phyloP scores from a whole-genome alignment of 2,113 vertebrate species.

The Heptranchias perlo region DNA sequence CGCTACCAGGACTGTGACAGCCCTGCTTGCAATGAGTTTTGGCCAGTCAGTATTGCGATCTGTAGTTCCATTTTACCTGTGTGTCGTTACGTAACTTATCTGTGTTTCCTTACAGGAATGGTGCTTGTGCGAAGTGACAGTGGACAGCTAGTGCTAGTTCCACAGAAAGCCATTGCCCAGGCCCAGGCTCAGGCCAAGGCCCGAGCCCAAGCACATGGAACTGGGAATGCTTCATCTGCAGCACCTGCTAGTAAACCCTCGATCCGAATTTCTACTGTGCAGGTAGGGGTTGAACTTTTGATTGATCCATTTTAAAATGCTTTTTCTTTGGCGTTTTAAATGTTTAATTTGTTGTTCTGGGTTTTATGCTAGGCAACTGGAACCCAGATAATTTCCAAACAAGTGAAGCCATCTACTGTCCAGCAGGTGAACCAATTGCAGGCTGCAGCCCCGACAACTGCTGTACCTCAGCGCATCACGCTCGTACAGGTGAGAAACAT shows the following conservation, averaged over 20 bases:
- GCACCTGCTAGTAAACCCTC: constrained; percentile 46
- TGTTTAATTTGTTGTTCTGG: neutral
- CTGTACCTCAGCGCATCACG: neutral
- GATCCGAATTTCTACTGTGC: constrained; percentile 58
- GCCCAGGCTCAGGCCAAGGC: constrained; percentile 52
- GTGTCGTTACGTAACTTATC: neutral
- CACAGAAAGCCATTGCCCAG: constrained; percentile 77
- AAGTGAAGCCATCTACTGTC: neutral
- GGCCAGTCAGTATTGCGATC: neutral
- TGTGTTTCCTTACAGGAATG: constrained; percentile 62
- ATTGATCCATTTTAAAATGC: neutral
- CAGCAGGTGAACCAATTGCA: neutral
- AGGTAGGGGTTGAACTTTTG: constrained; percentile 55
- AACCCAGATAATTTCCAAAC: neutral
- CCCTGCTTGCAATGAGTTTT: neutral
- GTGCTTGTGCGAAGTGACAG: constrained; percentile 84
- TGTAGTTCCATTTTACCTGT: neutral
- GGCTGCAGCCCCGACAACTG: neutral
- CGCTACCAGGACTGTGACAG: neutral
- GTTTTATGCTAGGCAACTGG: neutral
- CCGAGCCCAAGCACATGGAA: constrained; percentile 44
- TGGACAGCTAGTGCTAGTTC: constrained; percentile 88
- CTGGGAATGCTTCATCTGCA: constrained; percentile 49
- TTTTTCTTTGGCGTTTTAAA: neutral
- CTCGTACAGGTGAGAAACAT: neutral